phyloP scores from a whole-genome alignment of 2,113 vertebrate species.

The Eudyptes chrysolophus region DNA sequence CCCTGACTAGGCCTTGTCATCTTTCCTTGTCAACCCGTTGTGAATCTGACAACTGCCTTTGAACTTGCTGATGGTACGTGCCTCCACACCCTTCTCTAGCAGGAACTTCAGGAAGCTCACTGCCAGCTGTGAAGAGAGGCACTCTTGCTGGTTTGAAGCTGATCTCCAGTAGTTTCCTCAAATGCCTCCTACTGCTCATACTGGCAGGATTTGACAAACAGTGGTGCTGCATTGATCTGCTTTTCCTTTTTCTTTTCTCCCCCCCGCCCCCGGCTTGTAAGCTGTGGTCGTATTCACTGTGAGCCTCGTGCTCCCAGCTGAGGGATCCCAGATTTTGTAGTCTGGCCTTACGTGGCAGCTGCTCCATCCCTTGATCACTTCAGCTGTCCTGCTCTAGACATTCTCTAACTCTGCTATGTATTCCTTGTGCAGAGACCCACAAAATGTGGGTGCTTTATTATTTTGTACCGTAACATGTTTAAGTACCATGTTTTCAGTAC shows the following conservation, averaged over 20 bases:
- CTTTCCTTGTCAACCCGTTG: neutral
- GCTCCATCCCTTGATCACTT: neutral
- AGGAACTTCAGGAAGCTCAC: neutral
- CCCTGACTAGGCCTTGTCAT: neutral
- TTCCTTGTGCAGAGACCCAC: neutral
- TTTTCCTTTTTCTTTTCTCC: neutral
- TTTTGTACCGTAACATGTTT: neutral
- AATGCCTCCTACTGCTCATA: neutral
- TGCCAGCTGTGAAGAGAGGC: neutral
- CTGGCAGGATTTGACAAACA: neutral
- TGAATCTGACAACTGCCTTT: neutral
- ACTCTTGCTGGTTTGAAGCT: neutral
- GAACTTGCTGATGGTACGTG: neutral
- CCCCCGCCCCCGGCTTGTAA: neutral
- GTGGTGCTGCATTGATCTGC: neutral
- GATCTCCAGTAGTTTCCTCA: neutral
- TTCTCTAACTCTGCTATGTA: neutral
- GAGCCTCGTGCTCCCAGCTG: neutral
- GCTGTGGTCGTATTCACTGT: neutral
- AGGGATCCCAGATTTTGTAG: neutral
- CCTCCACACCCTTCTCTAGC: fast-evolving
- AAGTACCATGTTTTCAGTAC: neutral
- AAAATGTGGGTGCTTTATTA: neutral
- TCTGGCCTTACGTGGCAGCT: neutral
- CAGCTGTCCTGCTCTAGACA: neutral